Evolutionary conservation across 2,888 invertebrate genomes (phyloP), one percentile per base, ranked within the genome.

Genomic region (Parelbella ahira): DNA sequence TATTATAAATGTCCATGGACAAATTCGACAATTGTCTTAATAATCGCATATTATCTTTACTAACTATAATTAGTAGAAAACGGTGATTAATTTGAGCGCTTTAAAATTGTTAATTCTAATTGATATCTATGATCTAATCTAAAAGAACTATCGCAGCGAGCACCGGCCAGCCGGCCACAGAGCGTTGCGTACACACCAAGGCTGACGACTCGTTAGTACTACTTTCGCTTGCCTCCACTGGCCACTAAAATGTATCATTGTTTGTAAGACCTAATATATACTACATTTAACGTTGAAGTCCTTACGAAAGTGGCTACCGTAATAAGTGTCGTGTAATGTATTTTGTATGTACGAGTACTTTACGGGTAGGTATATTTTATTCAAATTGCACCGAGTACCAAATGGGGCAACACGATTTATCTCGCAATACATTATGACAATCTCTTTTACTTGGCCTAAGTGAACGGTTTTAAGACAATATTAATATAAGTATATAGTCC

Each of bases 141-240:
- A 42, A 49, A 44, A 50, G 37, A 48, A 49, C 39, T 52, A 51
- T 54, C 28, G 28, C 21, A 28, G 28, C 33, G 27, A 34, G 23
- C 15, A 37, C 37, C 27, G 27, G 33, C 27, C 27, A 23, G 33
- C 27, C 19, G 20, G 20, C 20, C 23, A 38, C 47, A 33, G 44
- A 42, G 48, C 45, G 48, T 53, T 56, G 58, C 59, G 51, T 52
- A 59, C 56, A 54, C n/a, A n/a, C 57, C 83, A 84, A 84, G 84
- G 84, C 66, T 74, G 78, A 57, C 84, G 58, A 65, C 72, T 68
- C 53, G 54, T 50, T 53, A 60, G 67, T 65, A 72, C 81, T 68
- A 82, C 83, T 83, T 83, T 83, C 84, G 78, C 79, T 77, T 63
- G 50, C 38, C 54, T 52, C 60, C 51, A 50, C 47, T 39, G 48